A percentile compares a stretch with the other conserved stretches of the same genome.
These are phyloP conservation scores for Hafferia zeledoni DNA, from an alignment of 2,797 vertebrate genomes.

Conservation along the genomic window DNA sequence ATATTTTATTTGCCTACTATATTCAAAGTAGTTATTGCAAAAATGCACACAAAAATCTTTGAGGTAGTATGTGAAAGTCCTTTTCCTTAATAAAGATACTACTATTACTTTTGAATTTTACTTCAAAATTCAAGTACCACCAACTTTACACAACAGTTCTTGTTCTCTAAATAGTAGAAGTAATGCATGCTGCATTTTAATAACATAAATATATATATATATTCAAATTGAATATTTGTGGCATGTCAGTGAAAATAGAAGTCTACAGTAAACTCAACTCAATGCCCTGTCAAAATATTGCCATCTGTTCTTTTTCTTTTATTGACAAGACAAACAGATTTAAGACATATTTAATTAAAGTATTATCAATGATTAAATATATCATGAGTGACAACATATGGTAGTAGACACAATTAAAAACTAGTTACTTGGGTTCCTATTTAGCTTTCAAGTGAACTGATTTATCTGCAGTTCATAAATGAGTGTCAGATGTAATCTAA, in stretches of 20 bases:
- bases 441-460: constrained; percentile 53
- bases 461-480: constrained; percentile 64
- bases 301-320: background rate
- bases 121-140: background rate
- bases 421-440: constrained; percentile 32
- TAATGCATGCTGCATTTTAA: background rate
- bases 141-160: background rate
- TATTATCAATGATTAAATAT: constrained; percentile 45
- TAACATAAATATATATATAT: background rate
- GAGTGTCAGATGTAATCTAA: constrained; percentile 64
- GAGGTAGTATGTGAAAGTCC: background rate
- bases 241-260: background rate
- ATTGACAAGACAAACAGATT: constrained; percentile 21
- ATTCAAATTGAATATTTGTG: background rate
- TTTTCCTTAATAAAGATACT: background rate
- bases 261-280: background rate
- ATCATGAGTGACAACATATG: constrained; percentile 11
- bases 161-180: background rate
- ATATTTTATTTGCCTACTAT: background rate
- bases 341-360: constrained; percentile 56
- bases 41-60: background rate
- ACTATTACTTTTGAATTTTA: background rate
- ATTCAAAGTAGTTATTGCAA: background rate
- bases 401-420: constrained; percentile 46
- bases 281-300: background rate